Conservation (phyloP, 2,113 vertebrate species). For the Rhinopomastus cyanomelas region DNA sequence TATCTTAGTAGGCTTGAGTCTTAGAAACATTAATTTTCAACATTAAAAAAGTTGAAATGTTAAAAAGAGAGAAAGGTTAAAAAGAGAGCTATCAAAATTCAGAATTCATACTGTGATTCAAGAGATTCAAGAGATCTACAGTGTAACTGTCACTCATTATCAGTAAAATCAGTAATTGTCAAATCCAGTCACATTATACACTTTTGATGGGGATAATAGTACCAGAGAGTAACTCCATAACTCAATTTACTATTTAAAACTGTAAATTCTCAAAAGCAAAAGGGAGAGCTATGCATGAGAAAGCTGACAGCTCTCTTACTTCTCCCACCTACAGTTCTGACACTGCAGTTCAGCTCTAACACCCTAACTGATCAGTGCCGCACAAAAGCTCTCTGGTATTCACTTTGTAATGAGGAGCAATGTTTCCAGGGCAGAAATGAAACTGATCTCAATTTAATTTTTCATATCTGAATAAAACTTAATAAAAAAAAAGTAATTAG, state of each 20-base stretch:
- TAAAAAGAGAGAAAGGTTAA: not conserved
- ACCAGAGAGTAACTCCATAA: not conserved
- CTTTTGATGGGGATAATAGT: not conserved
- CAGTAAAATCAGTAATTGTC: not conserved
- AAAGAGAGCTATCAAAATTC: not conserved
- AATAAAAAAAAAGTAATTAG: not conserved
- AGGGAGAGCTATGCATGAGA: not conserved
- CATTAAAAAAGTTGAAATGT: not conserved
- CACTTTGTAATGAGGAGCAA: not conserved
- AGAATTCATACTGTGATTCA: not conserved
- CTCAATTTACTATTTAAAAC: not conserved
- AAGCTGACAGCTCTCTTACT: not conserved
- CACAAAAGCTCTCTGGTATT: not conserved
- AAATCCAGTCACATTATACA: not conserved
- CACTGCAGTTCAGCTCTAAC: not conserved
- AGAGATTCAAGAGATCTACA: not conserved
- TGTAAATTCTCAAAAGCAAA: not conserved
- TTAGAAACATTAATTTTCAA: not conserved
- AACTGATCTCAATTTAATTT: not conserved
- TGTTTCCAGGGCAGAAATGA: not conserved
- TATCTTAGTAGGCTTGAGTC: fast-evolving
- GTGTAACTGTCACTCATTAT: not conserved
- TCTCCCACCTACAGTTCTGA: not conserved
- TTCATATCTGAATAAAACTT: not conserved
- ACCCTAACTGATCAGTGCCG: not conserved